Conservation (phyloP, 1,140 invertebrate genomes). For the Drosophila bipectinata region DNA sequence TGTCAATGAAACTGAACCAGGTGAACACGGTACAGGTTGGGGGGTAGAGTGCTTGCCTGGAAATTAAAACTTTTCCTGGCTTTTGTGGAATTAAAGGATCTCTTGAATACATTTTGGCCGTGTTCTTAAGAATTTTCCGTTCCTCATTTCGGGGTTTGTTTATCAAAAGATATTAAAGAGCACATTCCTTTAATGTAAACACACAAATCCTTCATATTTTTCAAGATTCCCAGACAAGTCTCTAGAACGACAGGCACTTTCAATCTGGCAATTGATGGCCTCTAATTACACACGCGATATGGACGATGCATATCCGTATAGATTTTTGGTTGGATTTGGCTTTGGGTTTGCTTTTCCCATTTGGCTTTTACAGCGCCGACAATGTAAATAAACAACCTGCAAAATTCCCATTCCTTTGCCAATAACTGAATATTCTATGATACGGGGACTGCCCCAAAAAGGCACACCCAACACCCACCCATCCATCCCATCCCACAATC, state of each 20-base stretch:
- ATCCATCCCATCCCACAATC: slow-evolving; percentile 10
- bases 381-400: slow-evolving; percentile 56
- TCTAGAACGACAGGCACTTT: slow-evolving; percentile 36
- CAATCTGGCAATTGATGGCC: slow-evolving; percentile 47
- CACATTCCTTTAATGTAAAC: slow-evolving; percentile 29
- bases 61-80: slow-evolving; percentile 19
- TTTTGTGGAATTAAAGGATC: slow-evolving; percentile 31
- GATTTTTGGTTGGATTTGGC: not conserved
- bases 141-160: slow-evolving; percentile 24
- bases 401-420: slow-evolving; percentile 44
- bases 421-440: slow-evolving; percentile 45
- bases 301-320: slow-evolving; percentile 1
- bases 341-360: slow-evolving; percentile 14
- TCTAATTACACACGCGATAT: slow-evolving; percentile 43
- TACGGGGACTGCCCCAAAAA: slow-evolving; percentile 31
- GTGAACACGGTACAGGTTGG: not conserved
- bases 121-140: not conserved
- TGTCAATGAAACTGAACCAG: slow-evolving; percentile 19
- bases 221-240: slow-evolving; percentile 32
- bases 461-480: slow-evolving; percentile 11
- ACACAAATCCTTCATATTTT: slow-evolving; percentile 43
- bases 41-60: not conserved
- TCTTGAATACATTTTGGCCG: slow-evolving; percentile 12
- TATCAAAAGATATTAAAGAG: slow-evolving; percentile 8
- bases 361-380: slow-evolving; percentile 45